These are phyloP conservation scores for Elachura formosa DNA, from an alignment of 2,113 vertebrate genomes.

Conservation along the genomic window DNA sequence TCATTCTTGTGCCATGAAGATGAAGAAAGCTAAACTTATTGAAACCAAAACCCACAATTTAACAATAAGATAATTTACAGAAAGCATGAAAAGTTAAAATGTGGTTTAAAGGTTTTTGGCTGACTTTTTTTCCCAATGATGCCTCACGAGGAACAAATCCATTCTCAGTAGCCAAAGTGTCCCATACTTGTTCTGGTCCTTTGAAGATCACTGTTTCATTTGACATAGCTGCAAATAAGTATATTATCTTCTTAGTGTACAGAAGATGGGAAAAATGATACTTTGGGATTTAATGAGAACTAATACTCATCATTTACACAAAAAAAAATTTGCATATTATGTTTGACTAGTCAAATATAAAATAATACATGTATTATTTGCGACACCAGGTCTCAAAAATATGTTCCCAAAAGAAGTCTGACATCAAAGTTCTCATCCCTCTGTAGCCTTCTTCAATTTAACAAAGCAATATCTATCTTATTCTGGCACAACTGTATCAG, in stretches of 20 bases:
- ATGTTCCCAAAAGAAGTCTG: not conserved
- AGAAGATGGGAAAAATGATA: not conserved
- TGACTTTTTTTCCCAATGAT: no score
- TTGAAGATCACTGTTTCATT: not conserved
- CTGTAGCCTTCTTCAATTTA: not conserved
- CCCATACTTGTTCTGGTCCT: not conserved
- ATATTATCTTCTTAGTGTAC: not conserved
- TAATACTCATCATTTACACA: not conserved
- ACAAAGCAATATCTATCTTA: not conserved
- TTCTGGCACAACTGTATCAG: not conserved
- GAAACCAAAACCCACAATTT: not conserved
- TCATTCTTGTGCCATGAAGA: not conserved
- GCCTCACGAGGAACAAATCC: not conserved
- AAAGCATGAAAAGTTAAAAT: not conserved
- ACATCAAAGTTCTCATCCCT: not conserved
- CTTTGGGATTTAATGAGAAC: not conserved
- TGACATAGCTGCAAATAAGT: not conserved
- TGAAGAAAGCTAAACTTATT: not conserved
- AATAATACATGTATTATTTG: not conserved
- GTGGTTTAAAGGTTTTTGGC: not conserved
- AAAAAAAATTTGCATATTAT: not conserved
- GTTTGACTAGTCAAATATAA: not conserved
- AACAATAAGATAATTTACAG: not conserved
- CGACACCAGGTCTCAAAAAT: not conserved
- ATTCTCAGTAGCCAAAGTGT: not conserved